phyloP scores from a whole-genome alignment of 2,888 invertebrate genomes.

The Molorchus minor region DNA sequence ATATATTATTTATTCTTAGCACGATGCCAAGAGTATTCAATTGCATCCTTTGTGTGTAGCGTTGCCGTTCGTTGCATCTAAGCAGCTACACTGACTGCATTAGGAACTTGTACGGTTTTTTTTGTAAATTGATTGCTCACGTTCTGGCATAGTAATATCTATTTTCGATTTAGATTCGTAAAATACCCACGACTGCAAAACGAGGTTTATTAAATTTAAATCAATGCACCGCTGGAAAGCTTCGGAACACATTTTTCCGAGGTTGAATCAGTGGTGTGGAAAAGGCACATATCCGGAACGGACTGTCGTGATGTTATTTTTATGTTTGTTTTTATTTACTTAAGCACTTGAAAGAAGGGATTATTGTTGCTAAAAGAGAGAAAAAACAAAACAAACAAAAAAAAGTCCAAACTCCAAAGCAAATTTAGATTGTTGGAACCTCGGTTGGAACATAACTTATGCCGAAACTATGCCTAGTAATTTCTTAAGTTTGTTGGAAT shows the following conservation, averaged over 20 bases:
- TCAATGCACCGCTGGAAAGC: neutral
- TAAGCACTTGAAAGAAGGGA: neutral
- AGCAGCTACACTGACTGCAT: constrained; percentile 1
- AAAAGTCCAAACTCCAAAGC: too few species aligned
- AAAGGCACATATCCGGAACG: neutral
- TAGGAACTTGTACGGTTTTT: constrained; percentile 16
- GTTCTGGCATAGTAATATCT: constrained; percentile 2
- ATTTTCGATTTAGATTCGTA: constrained; percentile 12
- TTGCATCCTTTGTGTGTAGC: constrained; percentile 27
- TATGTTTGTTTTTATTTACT: neutral
- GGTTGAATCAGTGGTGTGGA: neutral
- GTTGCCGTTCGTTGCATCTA: constrained; percentile 12
- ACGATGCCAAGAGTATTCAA: constrained; percentile 28
- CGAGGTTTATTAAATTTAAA: neutral
- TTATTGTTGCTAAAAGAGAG: too few species aligned
- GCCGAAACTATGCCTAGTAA: too few species aligned
- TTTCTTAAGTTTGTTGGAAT: too few species aligned
- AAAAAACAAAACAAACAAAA: too few species aligned
- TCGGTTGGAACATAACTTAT: too few species aligned
- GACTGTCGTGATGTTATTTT: neutral
- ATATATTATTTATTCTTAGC: constrained; percentile 38
- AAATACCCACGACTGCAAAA: constrained; percentile 2
- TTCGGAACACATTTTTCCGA: neutral
- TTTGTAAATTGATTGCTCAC: constrained; percentile 8
- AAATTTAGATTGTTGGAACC: too few species aligned